Evolutionary conservation across 1,140 invertebrate species (phyloP), one percentile per base, ranked within the genome.

Genomic region (Neodiprion fabricii): DNA sequence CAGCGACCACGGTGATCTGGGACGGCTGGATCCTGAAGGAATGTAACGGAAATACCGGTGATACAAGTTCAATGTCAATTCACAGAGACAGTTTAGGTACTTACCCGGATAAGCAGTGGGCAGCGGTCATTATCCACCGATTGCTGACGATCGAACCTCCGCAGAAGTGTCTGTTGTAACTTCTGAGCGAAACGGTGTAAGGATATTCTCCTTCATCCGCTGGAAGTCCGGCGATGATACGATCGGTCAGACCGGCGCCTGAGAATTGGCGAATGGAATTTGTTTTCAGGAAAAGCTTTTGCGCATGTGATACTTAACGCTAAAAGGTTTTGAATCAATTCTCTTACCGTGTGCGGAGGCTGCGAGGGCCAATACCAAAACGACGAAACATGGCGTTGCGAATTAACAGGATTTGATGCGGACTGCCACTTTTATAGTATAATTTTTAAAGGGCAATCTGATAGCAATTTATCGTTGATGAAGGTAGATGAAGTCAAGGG

Each of bases 61-160:
- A 40, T 40, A 3, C 28, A 5, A 40, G 28, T 40, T 40, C 28
- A 40, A 40, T 40, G 28, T 3, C 28, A 5, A 40, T 40, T 40
- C 28, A 40, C 1, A 40, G 28, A 40, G 28, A 40, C 28, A 40
- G 28, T 40, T 2, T 40, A 40, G 28, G 28, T 40, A 79, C 67
- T 67, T 81, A 87, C 85, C 67, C 61, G 9, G 53, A 17, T 0
- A 90, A 78, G 74, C 91, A 92, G 74, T 92, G 91, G 50, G 90
- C 91, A 1, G 91, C 91, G 0, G 91, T 91, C 3, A 92, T 80
- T 47, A 92, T 85, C 76, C 85, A 90, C 71, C 86, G 83, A 0
- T 79, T 75, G 10, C 83, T 85, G n/a, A 92, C 79, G 3, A 92
- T 89, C 1, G 91, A 91, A 14, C 90, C 91, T 2, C 91, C 91